A percentile compares a stretch with the other conserved stretches of the same genome.
These are phyloP conservation scores for Hemicrepidius hirtus DNA, from an alignment of 2,888 invertebrate species.

Conservation along the genomic window DNA sequence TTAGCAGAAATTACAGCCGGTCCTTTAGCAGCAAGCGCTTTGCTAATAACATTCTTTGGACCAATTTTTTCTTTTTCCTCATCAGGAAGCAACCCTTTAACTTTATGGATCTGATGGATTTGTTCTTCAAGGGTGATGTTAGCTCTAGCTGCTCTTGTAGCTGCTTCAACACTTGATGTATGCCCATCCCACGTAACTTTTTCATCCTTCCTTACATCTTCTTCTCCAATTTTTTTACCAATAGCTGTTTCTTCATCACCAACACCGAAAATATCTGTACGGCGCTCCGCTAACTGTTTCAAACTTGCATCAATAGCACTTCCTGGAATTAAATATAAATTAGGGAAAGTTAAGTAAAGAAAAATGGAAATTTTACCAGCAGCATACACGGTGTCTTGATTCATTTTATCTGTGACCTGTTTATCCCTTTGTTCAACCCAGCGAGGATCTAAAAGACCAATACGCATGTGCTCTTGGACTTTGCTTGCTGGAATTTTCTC, in stretches of 20 bases:
- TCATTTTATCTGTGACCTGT: slow-evolving; percentile 93
- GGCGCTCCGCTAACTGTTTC: slow-evolving; percentile 96
- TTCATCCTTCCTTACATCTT: slow-evolving; percentile 88
- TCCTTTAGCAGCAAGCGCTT: slow-evolving; percentile 66
- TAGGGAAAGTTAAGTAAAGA: neutral
- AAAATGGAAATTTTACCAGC: slow-evolving; percentile 72
- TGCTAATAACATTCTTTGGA: slow-evolving; percentile 82
- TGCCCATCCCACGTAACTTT: slow-evolving; percentile 99
- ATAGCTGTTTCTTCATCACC: slow-evolving; percentile 99
- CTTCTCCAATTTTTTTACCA: slow-evolving; percentile 97
- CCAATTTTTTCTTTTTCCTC: slow-evolving; percentile 98
- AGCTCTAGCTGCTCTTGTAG: slow-evolving; percentile 93
- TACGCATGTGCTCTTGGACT: slow-evolving; percentile 98
- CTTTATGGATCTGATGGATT: slow-evolving; percentile 97
- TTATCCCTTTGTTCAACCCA: slow-evolving; percentile 98
- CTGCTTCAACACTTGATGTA: slow-evolving; percentile 96
- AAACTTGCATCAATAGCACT: slow-evolving; percentile 97
- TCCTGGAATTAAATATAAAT: slow-evolving; percentile 68
- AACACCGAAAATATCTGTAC: slow-evolving; percentile 99
- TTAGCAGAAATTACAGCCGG: slow-evolving; percentile 71
- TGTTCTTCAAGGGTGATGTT: slow-evolving; percentile 97
- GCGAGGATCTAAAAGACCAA: slow-evolving; percentile 95
- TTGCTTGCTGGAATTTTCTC: slow-evolving; percentile 98
- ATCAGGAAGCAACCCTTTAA: slow-evolving; percentile 94
- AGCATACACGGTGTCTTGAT: slow-evolving; percentile 90